Percentiles rank a stretch among this genome's conserved stretches.
These are phyloP conservation scores for Drosophila neotestacea DNA, from an alignment of 2,888 invertebrate genomes.

Conservation along the genomic window DNA sequence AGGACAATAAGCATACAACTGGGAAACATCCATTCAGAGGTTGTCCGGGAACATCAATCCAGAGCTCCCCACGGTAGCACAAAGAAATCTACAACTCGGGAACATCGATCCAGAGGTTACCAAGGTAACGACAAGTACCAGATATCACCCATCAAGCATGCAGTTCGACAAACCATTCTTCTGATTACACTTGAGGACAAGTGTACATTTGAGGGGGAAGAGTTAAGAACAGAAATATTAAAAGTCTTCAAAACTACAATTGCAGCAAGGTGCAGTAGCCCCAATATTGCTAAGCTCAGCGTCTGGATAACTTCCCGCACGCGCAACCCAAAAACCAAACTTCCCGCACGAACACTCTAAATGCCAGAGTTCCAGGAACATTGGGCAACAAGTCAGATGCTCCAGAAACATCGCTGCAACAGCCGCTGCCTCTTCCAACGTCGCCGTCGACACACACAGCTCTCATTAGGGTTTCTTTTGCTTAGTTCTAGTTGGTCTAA, in stretches of 20 bases:
- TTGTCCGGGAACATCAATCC: not conserved
- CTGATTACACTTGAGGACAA: not conserved
- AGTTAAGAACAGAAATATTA: not conserved
- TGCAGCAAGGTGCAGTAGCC: slow-evolving; percentile 1
- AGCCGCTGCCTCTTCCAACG: not conserved
- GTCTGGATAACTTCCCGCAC: slow-evolving; percentile 1
- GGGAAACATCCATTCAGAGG: not conserved
- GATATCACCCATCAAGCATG: not conserved
- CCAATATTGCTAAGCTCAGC: not conserved
- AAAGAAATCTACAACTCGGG: not conserved
- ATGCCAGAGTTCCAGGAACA: not conserved
- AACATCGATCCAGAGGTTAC: not conserved
- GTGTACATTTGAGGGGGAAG: not conserved
- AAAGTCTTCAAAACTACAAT: not conserved
- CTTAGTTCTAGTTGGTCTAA: not conserved
- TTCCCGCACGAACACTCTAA: not conserved
- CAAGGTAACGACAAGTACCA: not conserved
- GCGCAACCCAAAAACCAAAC: not conserved
- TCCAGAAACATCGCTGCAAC: not conserved
- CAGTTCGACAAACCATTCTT: not conserved
- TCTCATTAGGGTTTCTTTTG: not conserved
- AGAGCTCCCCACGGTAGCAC: slow-evolving; percentile 1
- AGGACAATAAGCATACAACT: slow-evolving; percentile 1
- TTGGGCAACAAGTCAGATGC: too few species aligned
- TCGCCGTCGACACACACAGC: not conserved